A percentile compares a stretch with the other conserved stretches of the same genome.
Evolutionary conservation across 1,140 invertebrate genomes (phyloP).

Genomic region (Zeugodacus cucurbitae): DNA sequence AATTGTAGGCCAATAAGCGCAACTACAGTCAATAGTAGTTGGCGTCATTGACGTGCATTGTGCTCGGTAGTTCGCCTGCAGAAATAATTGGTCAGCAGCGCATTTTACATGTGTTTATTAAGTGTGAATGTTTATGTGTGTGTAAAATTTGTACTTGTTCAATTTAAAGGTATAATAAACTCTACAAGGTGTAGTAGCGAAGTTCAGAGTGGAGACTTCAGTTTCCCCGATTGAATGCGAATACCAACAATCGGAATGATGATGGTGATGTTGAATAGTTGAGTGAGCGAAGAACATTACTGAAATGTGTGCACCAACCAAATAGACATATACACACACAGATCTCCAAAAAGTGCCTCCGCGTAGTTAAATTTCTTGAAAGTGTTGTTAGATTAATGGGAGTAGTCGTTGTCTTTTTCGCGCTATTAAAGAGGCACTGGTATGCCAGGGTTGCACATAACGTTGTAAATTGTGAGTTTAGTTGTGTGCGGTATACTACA

Average conservation of each 20-base stretch:
- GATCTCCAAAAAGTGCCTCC: not conserved
- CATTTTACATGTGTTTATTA: not conserved
- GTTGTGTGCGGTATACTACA: not conserved
- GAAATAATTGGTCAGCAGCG: not conserved
- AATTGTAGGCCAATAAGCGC: not conserved
- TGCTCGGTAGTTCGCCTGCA: not conserved
- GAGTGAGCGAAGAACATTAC: not conserved
- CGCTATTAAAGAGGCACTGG: not conserved
- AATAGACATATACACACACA: not conserved
- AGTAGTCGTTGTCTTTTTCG: not conserved
- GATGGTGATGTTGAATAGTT: not conserved
- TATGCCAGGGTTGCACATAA: not conserved
- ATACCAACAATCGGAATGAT: not conserved
- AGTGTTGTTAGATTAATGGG: conserved; percentile 23
- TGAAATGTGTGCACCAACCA: not conserved
- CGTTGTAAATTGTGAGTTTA: not conserved
- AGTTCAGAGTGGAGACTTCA: not conserved
- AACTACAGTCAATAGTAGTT: not conserved
- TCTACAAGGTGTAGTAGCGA: conserved; percentile 22
- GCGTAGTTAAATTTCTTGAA: not conserved
- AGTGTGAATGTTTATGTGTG: not conserved
- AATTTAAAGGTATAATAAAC: not conserved
- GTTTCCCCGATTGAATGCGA: not conserved
- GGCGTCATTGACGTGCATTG: not conserved
- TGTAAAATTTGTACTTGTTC: not conserved